Percentiles rank a stretch among this genome's conserved stretches.
Conservation (phyloP, 1,140 invertebrate species). For the Holotrichia oblita region DNA sequence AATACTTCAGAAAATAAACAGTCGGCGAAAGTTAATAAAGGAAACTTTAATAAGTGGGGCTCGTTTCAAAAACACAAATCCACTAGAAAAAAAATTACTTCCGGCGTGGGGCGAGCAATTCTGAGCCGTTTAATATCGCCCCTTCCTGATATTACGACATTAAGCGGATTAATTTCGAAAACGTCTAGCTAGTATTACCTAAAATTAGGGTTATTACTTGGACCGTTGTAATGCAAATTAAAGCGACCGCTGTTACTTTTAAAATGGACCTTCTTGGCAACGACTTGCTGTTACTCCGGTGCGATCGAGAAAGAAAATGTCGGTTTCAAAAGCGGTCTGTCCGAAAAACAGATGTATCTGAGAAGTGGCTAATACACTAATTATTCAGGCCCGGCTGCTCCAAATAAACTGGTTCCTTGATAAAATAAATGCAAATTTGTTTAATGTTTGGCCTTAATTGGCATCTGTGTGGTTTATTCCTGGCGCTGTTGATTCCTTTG, state of each 20-base stretch:
- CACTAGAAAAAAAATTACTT: constrained; percentile 3
- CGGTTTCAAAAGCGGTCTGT: not conserved
- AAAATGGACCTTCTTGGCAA: constrained; percentile 10
- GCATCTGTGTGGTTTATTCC: not conserved
- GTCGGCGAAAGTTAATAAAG: not conserved
- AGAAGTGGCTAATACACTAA: constrained; percentile 12
- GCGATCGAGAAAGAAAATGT: not conserved
- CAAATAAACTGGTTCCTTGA: constrained; percentile 1
- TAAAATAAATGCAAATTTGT: constrained; percentile 25
- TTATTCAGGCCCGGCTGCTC: not conserved
- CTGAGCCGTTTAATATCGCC: constrained; percentile 16
- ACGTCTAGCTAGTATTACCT: constrained; percentile 16
- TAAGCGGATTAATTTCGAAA: constrained; percentile 29
- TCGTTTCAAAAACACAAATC: not conserved
- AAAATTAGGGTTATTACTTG: constrained; percentile 24
- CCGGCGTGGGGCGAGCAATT: not conserved
- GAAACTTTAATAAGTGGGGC: not conserved
- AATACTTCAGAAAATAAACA: constrained; percentile 14
- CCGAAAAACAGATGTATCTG: not conserved
- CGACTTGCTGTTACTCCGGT: not conserved
- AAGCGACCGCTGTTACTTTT: constrained; percentile 7
- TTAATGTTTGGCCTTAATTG: not conserved
- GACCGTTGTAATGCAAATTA: constrained; percentile 30
- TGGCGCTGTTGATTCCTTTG: not conserved
- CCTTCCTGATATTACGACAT: not conserved